Evolutionary conservation across 53 echinoderm and acorn worm genomes (phyloP).

Genomic region (Apostichopus leukothele): DNA sequence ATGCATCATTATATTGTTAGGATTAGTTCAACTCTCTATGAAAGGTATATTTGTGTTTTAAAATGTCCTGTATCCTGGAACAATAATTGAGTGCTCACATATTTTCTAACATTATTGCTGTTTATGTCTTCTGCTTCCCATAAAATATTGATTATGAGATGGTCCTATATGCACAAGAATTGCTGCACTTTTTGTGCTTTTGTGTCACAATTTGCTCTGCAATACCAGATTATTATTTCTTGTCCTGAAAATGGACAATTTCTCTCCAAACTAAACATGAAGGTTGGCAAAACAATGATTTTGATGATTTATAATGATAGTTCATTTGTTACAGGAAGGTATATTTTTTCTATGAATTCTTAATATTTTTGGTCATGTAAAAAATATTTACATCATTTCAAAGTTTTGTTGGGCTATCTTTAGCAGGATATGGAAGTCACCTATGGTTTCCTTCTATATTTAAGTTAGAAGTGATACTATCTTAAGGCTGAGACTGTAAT

Average conservation of each 20-base stretch:
- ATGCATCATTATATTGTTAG: no score
- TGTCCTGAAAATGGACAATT: slow-evolving; percentile 13
- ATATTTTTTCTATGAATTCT: slow-evolving; percentile 2
- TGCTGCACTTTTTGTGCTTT: no score
- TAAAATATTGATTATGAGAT: no score
- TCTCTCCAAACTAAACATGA: slow-evolving; percentile 6
- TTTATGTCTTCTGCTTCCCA: no score
- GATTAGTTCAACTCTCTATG: no score
- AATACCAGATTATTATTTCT: neutral
- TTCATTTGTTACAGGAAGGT: slow-evolving; percentile 6
- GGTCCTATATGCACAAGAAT: no score
- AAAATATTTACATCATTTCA: neutral
- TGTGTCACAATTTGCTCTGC: no score
- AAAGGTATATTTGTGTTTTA: no score
- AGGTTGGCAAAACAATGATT: slow-evolving; percentile 13
- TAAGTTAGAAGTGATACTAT: slow-evolving; percentile 8
- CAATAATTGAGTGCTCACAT: neutral
- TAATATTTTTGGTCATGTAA: neutral
- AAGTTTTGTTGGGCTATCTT: neutral
- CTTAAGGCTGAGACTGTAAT: no score
- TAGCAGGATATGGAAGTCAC: slow-evolving; percentile 13
- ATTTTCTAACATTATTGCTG: no score
- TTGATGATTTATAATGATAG: slow-evolving; percentile 13
- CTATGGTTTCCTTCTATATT: slow-evolving; percentile 7
- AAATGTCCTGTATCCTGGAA: no score